These are phyloP conservation scores for Lasiommata megera DNA, from an alignment of 2,888 invertebrate genomes.

Conservation along the genomic window DNA sequence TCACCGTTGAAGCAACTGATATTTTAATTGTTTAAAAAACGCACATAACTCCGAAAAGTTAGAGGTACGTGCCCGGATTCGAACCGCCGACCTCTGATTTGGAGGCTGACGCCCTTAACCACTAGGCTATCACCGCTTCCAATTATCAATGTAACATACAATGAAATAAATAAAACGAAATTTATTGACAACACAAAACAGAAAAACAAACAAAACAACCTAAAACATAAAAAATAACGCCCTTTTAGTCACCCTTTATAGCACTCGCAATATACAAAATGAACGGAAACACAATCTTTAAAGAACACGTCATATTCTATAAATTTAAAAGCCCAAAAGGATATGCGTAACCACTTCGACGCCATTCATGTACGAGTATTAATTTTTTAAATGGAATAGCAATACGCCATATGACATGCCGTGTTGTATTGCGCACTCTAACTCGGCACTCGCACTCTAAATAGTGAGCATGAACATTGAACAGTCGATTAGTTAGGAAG, in stretches of 20 bases:
- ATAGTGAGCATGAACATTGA: conserved; percentile 11
- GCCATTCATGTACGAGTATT: conserved; percentile 7
- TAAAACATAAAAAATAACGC: no score
- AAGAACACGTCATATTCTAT: background rate
- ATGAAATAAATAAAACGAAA: no score
- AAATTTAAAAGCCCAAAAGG: conserved; percentile 1
- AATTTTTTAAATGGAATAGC: conserved; percentile 22
- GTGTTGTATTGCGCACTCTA: conserved; percentile 4
- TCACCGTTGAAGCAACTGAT: no score
- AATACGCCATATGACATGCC: conserved; percentile 6
- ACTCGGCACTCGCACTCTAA: conserved; percentile 8
- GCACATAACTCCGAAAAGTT: no score
- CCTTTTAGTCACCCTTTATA: background rate
- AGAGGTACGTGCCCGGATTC: no score
- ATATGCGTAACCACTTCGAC: conserved; percentile 7
- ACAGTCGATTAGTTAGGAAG: conserved; percentile 38
- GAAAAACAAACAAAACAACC: no score
- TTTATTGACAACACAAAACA: no score
- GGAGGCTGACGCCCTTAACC: no score
- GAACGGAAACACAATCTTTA: background rate
- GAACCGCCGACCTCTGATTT: no score
- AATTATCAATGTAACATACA: no score
- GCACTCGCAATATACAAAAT: background rate
- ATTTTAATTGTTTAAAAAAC: no score
- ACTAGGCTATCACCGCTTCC: no score